Percentiles rank a stretch among this genome's conserved stretches.
Evolutionary conservation across 2,797 vertebrate genomes (phyloP).

Genomic region (Cyclopterus lumpus): DNA sequence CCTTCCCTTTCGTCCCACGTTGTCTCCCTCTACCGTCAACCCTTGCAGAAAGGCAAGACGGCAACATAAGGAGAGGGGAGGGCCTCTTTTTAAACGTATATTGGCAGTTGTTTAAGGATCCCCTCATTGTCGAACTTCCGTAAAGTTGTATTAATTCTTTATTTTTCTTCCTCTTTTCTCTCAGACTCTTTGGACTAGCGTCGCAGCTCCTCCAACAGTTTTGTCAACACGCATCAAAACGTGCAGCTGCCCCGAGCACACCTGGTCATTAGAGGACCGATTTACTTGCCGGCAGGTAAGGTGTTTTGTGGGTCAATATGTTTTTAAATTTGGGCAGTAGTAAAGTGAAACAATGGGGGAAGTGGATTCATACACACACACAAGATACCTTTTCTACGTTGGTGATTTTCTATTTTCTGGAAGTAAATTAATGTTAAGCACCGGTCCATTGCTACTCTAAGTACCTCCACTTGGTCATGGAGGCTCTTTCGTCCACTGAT

Average conservation of each 20-base stretch:
- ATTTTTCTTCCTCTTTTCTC: neutral
- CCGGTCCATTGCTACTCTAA: neutral
- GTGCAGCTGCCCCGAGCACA: neutral
- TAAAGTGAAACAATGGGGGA: conserved; percentile 2
- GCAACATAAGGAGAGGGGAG: no score
- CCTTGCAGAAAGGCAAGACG: no score
- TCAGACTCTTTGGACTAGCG: neutral
- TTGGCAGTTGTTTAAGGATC: neutral
- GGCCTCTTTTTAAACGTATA: no score
- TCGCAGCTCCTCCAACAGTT: neutral
- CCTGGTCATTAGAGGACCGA: conserved; percentile 8
- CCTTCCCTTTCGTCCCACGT: neutral
- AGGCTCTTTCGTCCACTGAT: conserved; percentile 12
- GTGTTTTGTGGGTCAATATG: neutral
- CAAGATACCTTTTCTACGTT: conserved; percentile 19
- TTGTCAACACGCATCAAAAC: neutral
- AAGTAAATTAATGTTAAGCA: conserved; percentile 18
- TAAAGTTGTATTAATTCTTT: neutral
- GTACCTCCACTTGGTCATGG: neutral
- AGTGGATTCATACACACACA: conserved; percentile 10
- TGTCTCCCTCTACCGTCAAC: neutral
- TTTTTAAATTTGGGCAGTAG: conserved; percentile 4
- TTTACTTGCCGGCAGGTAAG: conserved; percentile 1
- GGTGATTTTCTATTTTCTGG: conserved; percentile 29
- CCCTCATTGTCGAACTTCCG: no score